phyloP scores from a whole-genome alignment of 2,113 vertebrate genomes.

The Ancistrus triradiatus region DNA sequence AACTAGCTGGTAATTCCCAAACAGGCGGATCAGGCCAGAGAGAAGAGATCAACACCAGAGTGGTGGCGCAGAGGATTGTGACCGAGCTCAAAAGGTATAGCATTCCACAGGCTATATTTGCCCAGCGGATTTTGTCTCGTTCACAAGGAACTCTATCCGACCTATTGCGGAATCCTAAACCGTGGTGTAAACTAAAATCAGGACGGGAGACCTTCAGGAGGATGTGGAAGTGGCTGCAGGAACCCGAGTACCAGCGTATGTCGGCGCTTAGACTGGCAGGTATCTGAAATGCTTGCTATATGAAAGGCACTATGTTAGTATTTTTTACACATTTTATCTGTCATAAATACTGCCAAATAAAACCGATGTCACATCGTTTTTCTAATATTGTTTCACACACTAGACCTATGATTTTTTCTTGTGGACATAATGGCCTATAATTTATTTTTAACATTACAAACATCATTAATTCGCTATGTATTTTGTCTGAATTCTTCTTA shows the following conservation, averaged over 20 bases:
- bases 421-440: no score
- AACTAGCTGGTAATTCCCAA: constrained; percentile 73
- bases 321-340: no score
- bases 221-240: constrained; percentile 99
- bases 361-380: no score
- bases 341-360: no score
- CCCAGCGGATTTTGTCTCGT: constrained; percentile 94
- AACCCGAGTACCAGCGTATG: constrained; percentile 97
- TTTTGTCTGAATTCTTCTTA: no score
- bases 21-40: constrained; percentile 80
- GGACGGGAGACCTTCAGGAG: constrained; percentile 97
- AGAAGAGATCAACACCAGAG: constrained; percentile 98
- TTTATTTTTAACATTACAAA: no score
- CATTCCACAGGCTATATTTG: no score
- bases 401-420: no score
- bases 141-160: constrained; percentile 97
- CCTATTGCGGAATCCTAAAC: constrained; percentile 96
- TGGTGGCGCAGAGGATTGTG: constrained; percentile 94
- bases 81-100: constrained; percentile 97
- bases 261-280: constrained; percentile 95
- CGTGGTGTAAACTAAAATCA: constrained; percentile 98
- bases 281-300: no score
- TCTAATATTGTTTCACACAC: no score
- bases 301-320: no score
- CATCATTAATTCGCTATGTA: no score